Conservation (phyloP, 1,140 invertebrate genomes). For the Pantala flavescens region DNA sequence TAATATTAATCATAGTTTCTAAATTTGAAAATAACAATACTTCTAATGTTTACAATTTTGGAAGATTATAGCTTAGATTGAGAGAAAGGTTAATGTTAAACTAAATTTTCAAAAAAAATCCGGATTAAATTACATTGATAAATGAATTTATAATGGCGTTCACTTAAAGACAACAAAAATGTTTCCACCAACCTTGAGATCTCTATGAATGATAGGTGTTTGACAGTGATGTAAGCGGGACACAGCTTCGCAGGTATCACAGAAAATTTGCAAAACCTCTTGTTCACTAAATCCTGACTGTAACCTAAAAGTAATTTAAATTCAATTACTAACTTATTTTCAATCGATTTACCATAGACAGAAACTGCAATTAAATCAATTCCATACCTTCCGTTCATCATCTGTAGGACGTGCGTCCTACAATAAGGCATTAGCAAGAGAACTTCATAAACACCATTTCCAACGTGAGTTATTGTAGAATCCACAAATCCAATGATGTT, state of each 20-base stretch:
- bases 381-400: slow-evolving; percentile 74
- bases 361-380: neutral
- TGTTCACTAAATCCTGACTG: slow-evolving; percentile 64
- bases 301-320: slow-evolving; percentile 35
- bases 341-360: neutral
- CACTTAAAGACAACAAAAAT: neutral
- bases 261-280: slow-evolving; percentile 86
- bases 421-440: slow-evolving; percentile 89
- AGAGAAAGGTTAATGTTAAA: no score
- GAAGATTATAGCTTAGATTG: no score
- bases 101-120: no score
- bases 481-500: slow-evolving; percentile 90
- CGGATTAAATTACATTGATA: no score
- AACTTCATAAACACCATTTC: slow-evolving; percentile 80
- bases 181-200: slow-evolving; percentile 68
- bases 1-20: no score
- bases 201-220: slow-evolving; percentile 89
- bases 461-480: slow-evolving; percentile 66
- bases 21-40: no score
- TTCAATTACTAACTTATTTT: neutral
- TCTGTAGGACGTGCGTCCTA: slow-evolving; percentile 73
- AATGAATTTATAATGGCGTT: no score
- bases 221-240: slow-evolving; percentile 87
- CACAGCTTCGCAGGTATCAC: slow-evolving; percentile 88
- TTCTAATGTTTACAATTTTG: no score